Evolutionary conservation across 2,797 vertebrate species (phyloP), one percentile per base, ranked within the genome.

Genomic region (Cuculus canorus): DNA sequence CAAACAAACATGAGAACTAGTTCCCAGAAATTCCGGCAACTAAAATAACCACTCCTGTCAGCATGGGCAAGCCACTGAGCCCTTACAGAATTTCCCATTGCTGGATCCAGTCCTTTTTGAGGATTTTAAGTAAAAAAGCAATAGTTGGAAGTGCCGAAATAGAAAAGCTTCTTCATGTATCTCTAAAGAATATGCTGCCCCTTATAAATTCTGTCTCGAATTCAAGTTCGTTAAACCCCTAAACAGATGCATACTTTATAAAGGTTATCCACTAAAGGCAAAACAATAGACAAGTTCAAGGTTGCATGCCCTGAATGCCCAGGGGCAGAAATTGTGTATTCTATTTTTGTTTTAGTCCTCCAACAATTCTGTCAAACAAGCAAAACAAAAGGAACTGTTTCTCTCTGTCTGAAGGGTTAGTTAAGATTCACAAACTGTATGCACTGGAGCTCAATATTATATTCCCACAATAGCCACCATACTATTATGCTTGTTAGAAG

Each of bases 1-100:
- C 94, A 96, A 97, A 93, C 64, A 93, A 96, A 92, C 69, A 92
- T 59, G 92, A 78, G 61, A 92, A 91, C 84, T 32, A 83, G 85
- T 83, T 91, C 92, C 94, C 93, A 88, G 87, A 84, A 90, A 85
- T 32, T 64, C 7, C 0, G 1, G 59, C 79, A 88, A 93, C 65
- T 47, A 84, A 93, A 96, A 88, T 92, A 90, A 77, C 64, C 60
- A 57, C 85, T 43, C 65, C n/a, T 64, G 45, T 70, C 81, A 82
- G 71, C 69, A 86, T 0, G 1, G 54, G 39, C 69, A 68, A 82
- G 72, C 60, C 80, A 85, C 2, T 0, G 33, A 93, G 72, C 30
- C 64, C 73, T 68, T 63, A 70, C 19, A 91, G 87, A 91, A 93
- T 88, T 84, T 91, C 82, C 43, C 82, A 69, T 15, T 0, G 0